These are phyloP conservation scores for Papilio polytes DNA, from an alignment of 1,140 invertebrate species.

Conservation along the genomic window DNA sequence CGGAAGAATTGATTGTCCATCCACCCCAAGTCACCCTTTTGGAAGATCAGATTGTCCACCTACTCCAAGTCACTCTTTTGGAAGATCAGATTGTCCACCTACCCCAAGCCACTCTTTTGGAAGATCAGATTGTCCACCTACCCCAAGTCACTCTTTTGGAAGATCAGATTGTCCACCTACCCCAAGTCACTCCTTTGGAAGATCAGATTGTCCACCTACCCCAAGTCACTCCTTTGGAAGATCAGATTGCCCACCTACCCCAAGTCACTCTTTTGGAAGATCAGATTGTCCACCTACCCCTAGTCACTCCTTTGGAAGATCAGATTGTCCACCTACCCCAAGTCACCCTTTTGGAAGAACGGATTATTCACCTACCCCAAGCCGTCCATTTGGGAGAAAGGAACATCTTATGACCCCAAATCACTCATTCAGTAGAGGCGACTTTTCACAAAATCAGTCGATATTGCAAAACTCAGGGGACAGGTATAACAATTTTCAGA, in stretches of 20 bases:
- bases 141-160: constrained; percentile 51
- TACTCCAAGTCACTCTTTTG: constrained; percentile 49
- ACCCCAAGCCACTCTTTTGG: constrained; percentile 56
- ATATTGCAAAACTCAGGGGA: constrained; percentile 2
- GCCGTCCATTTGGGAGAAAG: constrained; percentile 56
- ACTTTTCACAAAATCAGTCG: constrained; percentile 40
- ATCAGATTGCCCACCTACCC: constrained; percentile 50
- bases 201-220: constrained; percentile 49
- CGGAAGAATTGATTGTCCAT: constrained; percentile 49
- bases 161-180: constrained; percentile 48
- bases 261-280: constrained; percentile 55
- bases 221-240: constrained; percentile 50
- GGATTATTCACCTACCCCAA: constrained; percentile 54
- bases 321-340: constrained; percentile 50
- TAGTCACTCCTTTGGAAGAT: constrained; percentile 47
- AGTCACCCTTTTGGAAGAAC: constrained; percentile 52
- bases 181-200: constrained; percentile 54
- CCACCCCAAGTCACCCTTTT: constrained; percentile 51
- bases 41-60: constrained; percentile 50
- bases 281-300: constrained; percentile 48
- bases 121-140: constrained; percentile 49
- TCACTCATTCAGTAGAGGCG: constrained; percentile 51
- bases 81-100: constrained; percentile 45
- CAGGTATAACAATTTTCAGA: constrained; percentile 49
- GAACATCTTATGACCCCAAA: constrained; percentile 53